Base-by-base conservation (phyloP, 2,888 invertebrate genomes). In the Drosophila maculinotata region DNA sequence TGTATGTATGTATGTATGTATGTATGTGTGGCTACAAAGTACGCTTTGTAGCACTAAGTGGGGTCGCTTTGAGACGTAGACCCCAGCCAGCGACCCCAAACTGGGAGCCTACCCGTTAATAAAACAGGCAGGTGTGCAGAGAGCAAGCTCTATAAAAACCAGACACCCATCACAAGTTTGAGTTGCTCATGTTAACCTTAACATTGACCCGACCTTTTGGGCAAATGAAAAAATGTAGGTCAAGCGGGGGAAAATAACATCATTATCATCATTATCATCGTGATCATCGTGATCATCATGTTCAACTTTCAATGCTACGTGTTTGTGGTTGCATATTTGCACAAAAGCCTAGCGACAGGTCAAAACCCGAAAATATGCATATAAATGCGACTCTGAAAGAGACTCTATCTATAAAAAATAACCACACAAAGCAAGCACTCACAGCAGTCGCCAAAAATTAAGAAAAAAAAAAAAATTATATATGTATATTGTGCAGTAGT, bases 151-250 rank as follows among this genome's bases (percentile, higher is more conserved):
- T n/a, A 51, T 33, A 35, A 33, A 45, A 45, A 28, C 25, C 33
- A 41, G 39, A 26, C 42, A 60, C 30, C 39, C 59, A 53, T 20
- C 38, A 20, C 39, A 25, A 38, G 4, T n/a, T 45, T 38, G 9
- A 41, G 23, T 67, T 53, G 31, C 33, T 14, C 26, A 49, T 59
- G 2, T 76, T 72, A 64, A 87, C 85, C 87, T 84, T 79, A 75
- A 60, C 82, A 84, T 71, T 81, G 82, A 84, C 74, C 74, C 41
- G 76, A 73, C 71, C 76, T 74, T 57, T 28, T 20, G 38, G n/a
- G 3, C 48, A 57, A 49, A 63, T 52, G 64, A 39, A 47, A 75
- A 64, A 52, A 60, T 67, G 35, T 76, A 64, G 81, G 81, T 81
- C 78, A 78, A 52, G 47, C 35, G 53, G 60, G 75, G 70, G 52